Evolutionary conservation across 2,888 invertebrate genomes (phyloP).

Genomic region (Lordiphosa fenestrarum): DNA sequence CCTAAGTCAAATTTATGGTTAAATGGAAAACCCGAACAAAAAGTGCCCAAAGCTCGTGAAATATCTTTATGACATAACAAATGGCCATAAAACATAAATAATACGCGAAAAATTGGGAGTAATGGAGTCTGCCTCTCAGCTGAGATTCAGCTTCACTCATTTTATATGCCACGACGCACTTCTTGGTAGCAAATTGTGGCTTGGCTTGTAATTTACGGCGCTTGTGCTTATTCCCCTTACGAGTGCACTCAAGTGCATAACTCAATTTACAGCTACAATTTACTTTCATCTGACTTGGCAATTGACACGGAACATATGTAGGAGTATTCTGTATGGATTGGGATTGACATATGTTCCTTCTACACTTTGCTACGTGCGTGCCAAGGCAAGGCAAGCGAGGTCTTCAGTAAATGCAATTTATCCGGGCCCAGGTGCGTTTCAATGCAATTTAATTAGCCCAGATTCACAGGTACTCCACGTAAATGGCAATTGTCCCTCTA

Average conservation of each 20-base stretch:
- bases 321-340: conserved; percentile 29
- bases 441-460: conserved; percentile 65
- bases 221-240: conserved; percentile 18
- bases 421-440: conserved; percentile 45
- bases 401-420: conserved; percentile 29
- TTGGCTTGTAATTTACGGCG: conserved; percentile 23
- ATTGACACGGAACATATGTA: conserved; percentile 59
- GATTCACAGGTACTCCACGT: conserved; percentile 33
- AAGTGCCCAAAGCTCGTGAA: conserved; percentile 45
- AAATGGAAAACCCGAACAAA: conserved; percentile 47
- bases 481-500: conserved; percentile 56
- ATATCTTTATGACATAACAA: conserved; percentile 67
- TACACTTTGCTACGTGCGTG: conserved; percentile 32
- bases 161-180: conserved; percentile 15
- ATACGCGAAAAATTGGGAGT: conserved; percentile 48
- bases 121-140: conserved; percentile 33
- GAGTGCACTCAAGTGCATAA: conserved; percentile 44
- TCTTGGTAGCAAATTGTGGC: conserved; percentile 44
- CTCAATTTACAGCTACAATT: conserved; percentile 57
- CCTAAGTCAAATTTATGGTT: conserved; percentile 47
- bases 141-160: conserved; percentile 23
- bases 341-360: conserved; percentile 32
- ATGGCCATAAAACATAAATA: conserved; percentile 62
- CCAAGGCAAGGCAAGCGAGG: conserved; percentile 9
- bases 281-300: conserved; percentile 12